These are phyloP conservation scores for Bubalus kerabau DNA, from an alignment of 2,113 vertebrate species.

Conservation along the genomic window DNA sequence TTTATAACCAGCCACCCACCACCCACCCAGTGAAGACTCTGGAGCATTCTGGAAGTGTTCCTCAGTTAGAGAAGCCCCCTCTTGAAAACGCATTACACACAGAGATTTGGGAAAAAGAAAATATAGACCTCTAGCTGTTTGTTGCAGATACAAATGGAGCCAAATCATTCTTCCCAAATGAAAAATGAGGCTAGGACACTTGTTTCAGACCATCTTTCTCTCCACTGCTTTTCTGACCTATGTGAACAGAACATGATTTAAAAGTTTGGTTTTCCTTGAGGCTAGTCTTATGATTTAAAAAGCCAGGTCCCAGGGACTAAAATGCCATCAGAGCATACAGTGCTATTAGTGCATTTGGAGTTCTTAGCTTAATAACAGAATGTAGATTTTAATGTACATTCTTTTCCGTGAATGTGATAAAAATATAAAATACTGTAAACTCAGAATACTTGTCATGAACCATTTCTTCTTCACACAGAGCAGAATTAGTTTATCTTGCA, in stretches of 20 bases:
- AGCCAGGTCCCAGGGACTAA: not conserved
- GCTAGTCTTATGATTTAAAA: conserved; percentile 12
- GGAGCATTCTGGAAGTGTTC: not conserved
- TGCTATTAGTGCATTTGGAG: not conserved
- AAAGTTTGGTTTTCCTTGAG: conserved; percentile 16
- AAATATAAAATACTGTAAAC: conserved; percentile 37
- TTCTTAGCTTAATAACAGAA: not conserved
- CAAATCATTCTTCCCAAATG: not conserved
- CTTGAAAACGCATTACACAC: not conserved
- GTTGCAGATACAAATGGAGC: not conserved
- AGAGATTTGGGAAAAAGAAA: not conserved
- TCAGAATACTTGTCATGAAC: conserved; percentile 4
- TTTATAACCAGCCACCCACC: not conserved
- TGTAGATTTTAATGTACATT: not conserved
- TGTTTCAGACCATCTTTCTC: not conserved
- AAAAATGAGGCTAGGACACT: not conserved
- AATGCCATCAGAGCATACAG: not conserved
- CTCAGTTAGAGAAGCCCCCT: not conserved
- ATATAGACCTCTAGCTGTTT: not conserved
- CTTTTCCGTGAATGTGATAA: conserved; percentile 47
- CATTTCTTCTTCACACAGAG: conserved; percentile 44
- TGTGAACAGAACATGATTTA: not conserved
- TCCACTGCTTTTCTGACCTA: not conserved
- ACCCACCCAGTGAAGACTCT: not conserved
- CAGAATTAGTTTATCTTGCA: conserved; percentile 59